phyloP scores from a whole-genome alignment of 1,140 invertebrate genomes.

The Augochlora pura region DNA sequence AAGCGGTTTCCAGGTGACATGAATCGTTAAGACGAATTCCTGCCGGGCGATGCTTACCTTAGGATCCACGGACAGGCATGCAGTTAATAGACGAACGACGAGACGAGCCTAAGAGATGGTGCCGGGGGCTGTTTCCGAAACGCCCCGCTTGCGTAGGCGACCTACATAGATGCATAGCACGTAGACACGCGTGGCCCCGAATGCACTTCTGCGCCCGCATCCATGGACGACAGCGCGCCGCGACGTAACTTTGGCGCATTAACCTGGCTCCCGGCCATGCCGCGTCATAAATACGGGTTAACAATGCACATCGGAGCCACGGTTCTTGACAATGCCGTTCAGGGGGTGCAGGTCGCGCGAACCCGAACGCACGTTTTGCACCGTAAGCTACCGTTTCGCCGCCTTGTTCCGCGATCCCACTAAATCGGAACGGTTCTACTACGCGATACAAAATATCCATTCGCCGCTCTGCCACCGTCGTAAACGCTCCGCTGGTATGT shows the following conservation, averaged over 20 bases:
- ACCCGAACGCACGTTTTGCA: no score
- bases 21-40: slow-evolving; percentile 18
- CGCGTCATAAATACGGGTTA: slow-evolving; percentile 71
- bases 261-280: slow-evolving; percentile 71
- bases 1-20: neutral
- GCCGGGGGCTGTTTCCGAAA: slow-evolving; percentile 36
- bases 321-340: slow-evolving; percentile 35
- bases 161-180: slow-evolving; percentile 27
- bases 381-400: neutral
- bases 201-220: slow-evolving; percentile 33
- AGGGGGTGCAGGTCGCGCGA: neutral
- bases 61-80: slow-evolving; percentile 19
- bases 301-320: slow-evolving; percentile 53
- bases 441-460: no score
- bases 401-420: neutral
- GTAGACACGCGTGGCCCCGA: slow-evolving; percentile 3
- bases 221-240: slow-evolving; percentile 22
- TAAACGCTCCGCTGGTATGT: no score
- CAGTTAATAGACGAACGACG: neutral
- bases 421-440: no score
- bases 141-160: slow-evolving; percentile 21
- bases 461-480: no score
- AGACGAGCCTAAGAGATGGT: no score
- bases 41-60: neutral
- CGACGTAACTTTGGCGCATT: slow-evolving; percentile 68